Conservation (phyloP, 2,888 invertebrate species). For the Diloba caeruleocephala region DNA sequence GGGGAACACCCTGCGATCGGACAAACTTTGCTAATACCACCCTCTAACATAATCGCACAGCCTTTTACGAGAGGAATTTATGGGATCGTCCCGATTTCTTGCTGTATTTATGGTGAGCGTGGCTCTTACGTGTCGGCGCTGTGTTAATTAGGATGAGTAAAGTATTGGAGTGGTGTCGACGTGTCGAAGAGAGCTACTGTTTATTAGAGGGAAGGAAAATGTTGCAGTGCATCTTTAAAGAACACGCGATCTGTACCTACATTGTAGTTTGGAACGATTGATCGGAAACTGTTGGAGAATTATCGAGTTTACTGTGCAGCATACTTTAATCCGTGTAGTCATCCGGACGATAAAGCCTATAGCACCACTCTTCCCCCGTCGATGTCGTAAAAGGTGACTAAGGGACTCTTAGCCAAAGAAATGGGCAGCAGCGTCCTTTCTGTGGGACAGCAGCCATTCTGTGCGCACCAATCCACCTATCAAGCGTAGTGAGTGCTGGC, state of each 20-base stretch:
- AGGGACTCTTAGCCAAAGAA: no score
- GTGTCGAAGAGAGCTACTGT: conserved; percentile 31
- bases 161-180: conserved; percentile 63
- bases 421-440: no score
- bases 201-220: conserved; percentile 32
- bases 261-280: neutral
- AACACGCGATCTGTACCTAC: neutral
- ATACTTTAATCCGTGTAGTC: no score
- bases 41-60: conserved; percentile 88
- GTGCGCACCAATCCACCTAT: no score
- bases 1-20: conserved; percentile 79
- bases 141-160: conserved; percentile 83
- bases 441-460: no score
- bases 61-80: conserved; percentile 89
- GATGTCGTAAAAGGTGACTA: no score
- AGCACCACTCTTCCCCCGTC: no score
- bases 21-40: conserved; percentile 90
- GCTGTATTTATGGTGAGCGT: conserved; percentile 86
- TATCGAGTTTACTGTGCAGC: no score
- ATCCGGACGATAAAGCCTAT: no score
- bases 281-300: neutral
- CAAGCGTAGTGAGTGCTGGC: no score
- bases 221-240: conserved; percentile 21
- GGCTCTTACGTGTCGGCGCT: conserved; percentile 82
- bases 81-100: conserved; percentile 88